Evolutionary conservation across 2,113 vertebrate genomes (phyloP).

Genomic region (Leucopsar rothschildi): DNA sequence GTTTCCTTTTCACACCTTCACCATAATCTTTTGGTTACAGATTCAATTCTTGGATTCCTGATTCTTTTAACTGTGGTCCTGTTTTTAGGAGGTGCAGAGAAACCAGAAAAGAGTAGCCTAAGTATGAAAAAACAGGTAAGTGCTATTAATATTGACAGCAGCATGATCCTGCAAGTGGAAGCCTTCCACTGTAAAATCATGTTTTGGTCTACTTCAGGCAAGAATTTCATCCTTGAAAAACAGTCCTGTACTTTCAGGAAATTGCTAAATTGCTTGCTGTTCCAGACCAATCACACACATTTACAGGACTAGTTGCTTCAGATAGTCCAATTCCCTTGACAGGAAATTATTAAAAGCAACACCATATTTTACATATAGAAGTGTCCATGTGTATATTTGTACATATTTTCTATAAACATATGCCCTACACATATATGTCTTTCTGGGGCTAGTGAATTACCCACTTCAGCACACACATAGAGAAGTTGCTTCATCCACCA

Average conservation of each 20-base stretch:
- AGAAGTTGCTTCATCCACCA: not conserved
- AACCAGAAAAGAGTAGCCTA: not conserved
- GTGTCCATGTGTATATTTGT: not conserved
- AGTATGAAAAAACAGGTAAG: not conserved
- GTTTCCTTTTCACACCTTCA: not conserved
- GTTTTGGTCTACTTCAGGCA: not conserved
- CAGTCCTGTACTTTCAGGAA: not conserved
- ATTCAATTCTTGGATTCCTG: not conserved
- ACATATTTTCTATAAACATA: not conserved
- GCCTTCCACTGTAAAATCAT: not conserved
- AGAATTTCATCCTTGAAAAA: constrained; percentile 33
- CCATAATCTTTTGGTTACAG: not conserved
- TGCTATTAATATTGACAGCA: not conserved
- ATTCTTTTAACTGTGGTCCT: not conserved
- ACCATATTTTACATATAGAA: not conserved
- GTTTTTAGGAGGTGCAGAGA: not conserved
- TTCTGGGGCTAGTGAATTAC: not conserved
- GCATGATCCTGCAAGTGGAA: not conserved
- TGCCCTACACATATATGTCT: not conserved
- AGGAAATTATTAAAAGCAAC: not conserved
- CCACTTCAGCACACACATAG: not conserved
- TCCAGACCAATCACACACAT: not conserved
- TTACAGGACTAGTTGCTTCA: not conserved
- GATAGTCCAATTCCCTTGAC: not conserved
- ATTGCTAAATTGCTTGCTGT: constrained; percentile 36